phyloP scores from a whole-genome alignment of 2,113 vertebrate genomes.

The Cyprinus carpio region DNA sequence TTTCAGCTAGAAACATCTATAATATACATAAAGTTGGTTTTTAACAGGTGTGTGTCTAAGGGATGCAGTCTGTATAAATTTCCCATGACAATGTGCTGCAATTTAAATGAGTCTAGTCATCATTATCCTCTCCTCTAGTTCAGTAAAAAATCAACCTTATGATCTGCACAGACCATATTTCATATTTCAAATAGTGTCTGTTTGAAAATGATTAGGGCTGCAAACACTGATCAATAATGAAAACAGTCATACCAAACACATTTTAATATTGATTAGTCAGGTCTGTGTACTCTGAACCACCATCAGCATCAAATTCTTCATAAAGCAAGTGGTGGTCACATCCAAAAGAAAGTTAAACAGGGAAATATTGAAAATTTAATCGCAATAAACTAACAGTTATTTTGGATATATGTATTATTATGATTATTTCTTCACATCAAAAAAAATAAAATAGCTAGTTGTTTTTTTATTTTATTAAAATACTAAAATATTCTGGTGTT shows the following conservation, averaged over 20 bases:
- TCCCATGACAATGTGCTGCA: constrained; percentile 37
- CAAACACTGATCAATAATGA: not conserved
- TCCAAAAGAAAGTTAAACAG: no score
- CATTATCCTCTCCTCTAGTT: not conserved
- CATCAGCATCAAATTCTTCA: no score
- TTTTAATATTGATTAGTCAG: not conserved
- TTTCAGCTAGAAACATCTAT: not conserved
- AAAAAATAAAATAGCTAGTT: no score
- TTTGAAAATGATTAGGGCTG: not conserved
- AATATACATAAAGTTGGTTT: not conserved
- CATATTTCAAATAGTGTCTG: not conserved
- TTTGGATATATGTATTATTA: no score
- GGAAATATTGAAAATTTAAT: no score
- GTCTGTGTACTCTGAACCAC: no score
- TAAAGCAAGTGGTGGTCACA: no score
- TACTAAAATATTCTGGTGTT: no score
- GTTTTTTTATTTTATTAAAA: no score
- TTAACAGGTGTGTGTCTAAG: not conserved
- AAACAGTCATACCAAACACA: not conserved
- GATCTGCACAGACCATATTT: not conserved
- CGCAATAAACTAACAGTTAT: no score
- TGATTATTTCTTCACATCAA: no score
- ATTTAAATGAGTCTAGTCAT: constrained; percentile 5
- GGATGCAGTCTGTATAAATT: not conserved
- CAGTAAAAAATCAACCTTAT: not conserved